Base-by-base conservation (phyloP, 1,140 invertebrate species). In the Trachelipus rathkii region DNA sequence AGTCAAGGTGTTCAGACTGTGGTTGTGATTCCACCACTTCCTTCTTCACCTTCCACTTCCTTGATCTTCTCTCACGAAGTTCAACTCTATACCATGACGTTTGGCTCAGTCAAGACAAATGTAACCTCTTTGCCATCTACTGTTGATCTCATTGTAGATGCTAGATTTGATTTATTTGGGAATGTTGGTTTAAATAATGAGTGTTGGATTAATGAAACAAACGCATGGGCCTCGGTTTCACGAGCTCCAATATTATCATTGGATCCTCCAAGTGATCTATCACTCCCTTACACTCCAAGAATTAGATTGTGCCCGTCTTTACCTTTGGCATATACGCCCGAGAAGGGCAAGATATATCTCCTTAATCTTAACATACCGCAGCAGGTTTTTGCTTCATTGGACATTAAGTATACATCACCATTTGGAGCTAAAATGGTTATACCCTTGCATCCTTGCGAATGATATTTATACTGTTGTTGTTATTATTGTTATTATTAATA, bases 301-400 rank as follows among this genome's bases (percentile, higher is more conserved):
- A 73, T 78, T 10, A 71, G 75, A 9, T 71, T 79, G n/a, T 77
- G 77, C 71, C 75, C 76, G n/a, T 90, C 89, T 60, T 86, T 95
- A 84, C 94, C 94, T 68, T 85, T 93, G 11, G 88, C 90, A 79
- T 90, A 91, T 83, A 88, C 88, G 73, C 84, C 86, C 72, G 88
- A 88, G 73, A 91, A 91, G 85, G 93, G 93, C 66, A 91, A 92
- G 86, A 86, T 95, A 75, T 95, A 95, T 86, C 87, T 96, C 74
- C 94, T 92, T 84, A 94, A 95, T 86, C 87, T 96, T 81, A 92
- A 91, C 75, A 88, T 95, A 83, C 94, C 94, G 15, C 87, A 90
- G 75, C 88, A 89, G 83, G 88, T 95, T 60, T 95, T 92, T 85
- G 85, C 87, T 70, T 89, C 92, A 81, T 88, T 92, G 81, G 90